Evolutionary conservation across 2,797 vertebrate species (phyloP), one percentile per base, ranked within the genome.

Genomic region (Pampus argenteus): DNA sequence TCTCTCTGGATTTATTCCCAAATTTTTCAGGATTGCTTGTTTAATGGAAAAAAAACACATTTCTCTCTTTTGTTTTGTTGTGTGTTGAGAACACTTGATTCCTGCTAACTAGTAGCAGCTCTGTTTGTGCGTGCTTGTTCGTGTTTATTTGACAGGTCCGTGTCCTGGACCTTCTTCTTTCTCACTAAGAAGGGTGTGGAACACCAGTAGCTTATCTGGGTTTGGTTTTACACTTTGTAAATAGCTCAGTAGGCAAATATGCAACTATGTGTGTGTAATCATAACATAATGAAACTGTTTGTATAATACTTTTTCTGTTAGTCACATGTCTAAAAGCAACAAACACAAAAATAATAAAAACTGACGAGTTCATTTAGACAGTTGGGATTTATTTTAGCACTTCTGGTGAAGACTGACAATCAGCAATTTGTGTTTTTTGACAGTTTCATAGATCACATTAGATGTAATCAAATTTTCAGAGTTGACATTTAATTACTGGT

Each of bases 81-180:
- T 67, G 54, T 57, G 80, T 67, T 66, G 28, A 73, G 65, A 78
- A 52, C 49, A 60, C 51, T 70, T 47, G 58, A 67, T 74, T 85
- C 70, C 60, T 60, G 62, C 62, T 69, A 44, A 82, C 67, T 49
- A 51, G 79, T 42, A 10, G 61, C 75, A 63, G 58, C 59, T 71
- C 72, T 70, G 68, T 86, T 89, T 83, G 47, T 82, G 59, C 84
- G 72, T 38, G 29, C 72, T 68, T 70, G 67, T 54, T 75, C 11
- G 2, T 85, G 81, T 90, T 85, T 89, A 84, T 88, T 87, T 85
- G 85, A 84, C 72, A 65, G 68, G 54, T 83, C 71, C 22, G 62
- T 50, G 45, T 73, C 44, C 65, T 74, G 67, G 73, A 76, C 66
- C 29, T 71, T 63, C 26, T 70, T 62, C 69, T 78, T 72, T 77